Percentiles rank a stretch among this genome's conserved stretches.
Evolutionary conservation across 1,140 invertebrate genomes (phyloP).

Genomic region (Eriocheir sinensis): DNA sequence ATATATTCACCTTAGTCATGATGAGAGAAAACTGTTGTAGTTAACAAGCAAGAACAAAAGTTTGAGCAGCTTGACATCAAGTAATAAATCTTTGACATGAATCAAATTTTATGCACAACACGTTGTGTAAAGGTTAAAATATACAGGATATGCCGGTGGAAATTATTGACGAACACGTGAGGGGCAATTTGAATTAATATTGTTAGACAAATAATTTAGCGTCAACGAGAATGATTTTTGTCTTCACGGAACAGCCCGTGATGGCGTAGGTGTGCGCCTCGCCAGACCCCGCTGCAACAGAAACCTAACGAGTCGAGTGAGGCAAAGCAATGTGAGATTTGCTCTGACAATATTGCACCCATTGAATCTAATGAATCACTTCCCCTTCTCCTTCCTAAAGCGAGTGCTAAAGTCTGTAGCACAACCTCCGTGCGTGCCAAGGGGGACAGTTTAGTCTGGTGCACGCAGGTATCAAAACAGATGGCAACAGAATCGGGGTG

Average conservation of each 20-base stretch:
- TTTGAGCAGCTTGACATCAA: too few species aligned
- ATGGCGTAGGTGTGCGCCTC: background rate
- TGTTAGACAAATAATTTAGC: background rate
- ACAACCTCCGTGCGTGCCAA: background rate
- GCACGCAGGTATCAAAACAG: background rate
- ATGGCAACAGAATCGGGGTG: background rate
- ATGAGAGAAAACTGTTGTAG: too few species aligned
- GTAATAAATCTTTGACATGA: too few species aligned
- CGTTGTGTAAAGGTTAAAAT: too few species aligned
- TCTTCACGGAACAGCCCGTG: background rate
- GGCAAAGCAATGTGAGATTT: constrained; percentile 9
- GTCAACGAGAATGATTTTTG: too few species aligned
- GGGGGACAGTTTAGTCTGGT: background rate
- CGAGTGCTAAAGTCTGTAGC: background rate
- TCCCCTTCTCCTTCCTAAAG: background rate
- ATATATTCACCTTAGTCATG: too few species aligned
- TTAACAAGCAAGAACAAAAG: too few species aligned
- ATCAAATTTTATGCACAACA: too few species aligned
- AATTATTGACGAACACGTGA: too few species aligned
- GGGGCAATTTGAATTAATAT: too few species aligned
- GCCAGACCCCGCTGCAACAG: background rate
- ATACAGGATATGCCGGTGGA: too few species aligned
- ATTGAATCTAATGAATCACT: background rate
- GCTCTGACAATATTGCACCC: constrained; percentile 4
- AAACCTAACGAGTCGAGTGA: constrained; percentile 1